A percentile compares a stretch with the other conserved stretches of the same genome.
phyloP scores from a whole-genome alignment of 2,797 vertebrate species.

The Lacerta bilineata region DNA sequence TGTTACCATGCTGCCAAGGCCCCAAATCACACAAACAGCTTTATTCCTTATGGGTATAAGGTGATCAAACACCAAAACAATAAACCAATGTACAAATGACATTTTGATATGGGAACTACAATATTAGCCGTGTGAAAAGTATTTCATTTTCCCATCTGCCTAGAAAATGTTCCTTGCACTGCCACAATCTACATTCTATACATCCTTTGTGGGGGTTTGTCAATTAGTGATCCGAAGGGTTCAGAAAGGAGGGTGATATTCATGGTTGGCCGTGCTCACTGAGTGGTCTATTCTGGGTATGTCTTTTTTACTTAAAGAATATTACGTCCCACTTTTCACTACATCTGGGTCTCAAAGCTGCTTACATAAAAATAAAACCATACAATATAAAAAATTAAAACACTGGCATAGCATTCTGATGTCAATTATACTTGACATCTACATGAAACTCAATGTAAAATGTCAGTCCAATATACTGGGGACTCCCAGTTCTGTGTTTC shows the following conservation, averaged over 20 bases:
- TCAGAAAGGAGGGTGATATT: background rate
- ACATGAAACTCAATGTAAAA: background rate
- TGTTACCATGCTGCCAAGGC: background rate
- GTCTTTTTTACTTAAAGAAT: no score
- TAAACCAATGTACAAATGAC: background rate
- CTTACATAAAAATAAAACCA: no score
- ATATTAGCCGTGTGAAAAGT: background rate
- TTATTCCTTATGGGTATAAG: background rate
- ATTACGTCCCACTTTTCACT: no score
- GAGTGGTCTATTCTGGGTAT: no score
- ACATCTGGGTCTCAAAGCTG: no score
- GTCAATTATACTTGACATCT: background rate
- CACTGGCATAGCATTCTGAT: no score
- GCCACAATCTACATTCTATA: background rate
- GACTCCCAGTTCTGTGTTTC: background rate
- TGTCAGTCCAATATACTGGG: background rate
- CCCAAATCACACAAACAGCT: background rate
- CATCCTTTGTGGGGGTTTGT: background rate
- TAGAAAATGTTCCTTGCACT: background rate
- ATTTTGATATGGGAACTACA: background rate
- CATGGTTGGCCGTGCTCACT: no score
- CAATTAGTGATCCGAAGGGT: background rate
- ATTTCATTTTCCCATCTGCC: accelerated
- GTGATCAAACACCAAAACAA: background rate
- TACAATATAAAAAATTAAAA: no score